Conservation (phyloP, 2,888 invertebrate species). For the Ormyrus labotus region DNA sequence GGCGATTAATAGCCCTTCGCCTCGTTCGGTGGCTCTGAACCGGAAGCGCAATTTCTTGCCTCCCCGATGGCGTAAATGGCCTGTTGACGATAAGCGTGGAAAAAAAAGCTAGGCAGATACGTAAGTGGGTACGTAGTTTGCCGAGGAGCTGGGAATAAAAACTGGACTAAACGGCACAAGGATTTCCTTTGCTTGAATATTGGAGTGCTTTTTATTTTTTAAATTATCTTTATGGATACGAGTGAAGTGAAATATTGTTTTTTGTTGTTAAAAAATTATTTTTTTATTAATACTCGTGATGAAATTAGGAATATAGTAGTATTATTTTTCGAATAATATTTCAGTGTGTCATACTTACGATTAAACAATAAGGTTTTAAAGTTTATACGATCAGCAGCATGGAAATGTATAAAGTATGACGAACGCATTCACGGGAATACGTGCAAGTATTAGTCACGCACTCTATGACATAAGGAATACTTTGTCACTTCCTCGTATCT, state of each 20-base stretch:
- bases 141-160: background rate
- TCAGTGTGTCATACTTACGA: too few species aligned
- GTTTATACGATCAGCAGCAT: too few species aligned
- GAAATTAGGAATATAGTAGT: too few species aligned
- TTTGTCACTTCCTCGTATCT: slow-evolving; percentile 21
- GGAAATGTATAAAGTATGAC: too few species aligned
- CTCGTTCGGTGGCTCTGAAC: background rate
- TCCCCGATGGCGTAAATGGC: slow-evolving; percentile 34
- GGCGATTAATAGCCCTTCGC: slow-evolving; percentile 39
- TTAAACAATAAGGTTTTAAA: too few species aligned
- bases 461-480: slow-evolving; percentile 32
- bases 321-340: too few species aligned
- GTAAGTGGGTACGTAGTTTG: background rate
- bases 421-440: background rate
- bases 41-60: slow-evolving; percentile 39
- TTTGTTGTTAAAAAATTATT: background rate
- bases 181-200: background rate
- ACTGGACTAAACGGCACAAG: background rate
- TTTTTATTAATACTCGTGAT: too few species aligned
- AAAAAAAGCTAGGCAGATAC: background rate
- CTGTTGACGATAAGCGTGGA: background rate
- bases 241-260: background rate
- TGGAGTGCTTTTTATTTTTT: too few species aligned
- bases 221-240: too few species aligned
- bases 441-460: slow-evolving; percentile 28